Base-by-base conservation (phyloP, 2,113 vertebrate genomes). In the Poeciliopsis turrubarensis region DNA sequence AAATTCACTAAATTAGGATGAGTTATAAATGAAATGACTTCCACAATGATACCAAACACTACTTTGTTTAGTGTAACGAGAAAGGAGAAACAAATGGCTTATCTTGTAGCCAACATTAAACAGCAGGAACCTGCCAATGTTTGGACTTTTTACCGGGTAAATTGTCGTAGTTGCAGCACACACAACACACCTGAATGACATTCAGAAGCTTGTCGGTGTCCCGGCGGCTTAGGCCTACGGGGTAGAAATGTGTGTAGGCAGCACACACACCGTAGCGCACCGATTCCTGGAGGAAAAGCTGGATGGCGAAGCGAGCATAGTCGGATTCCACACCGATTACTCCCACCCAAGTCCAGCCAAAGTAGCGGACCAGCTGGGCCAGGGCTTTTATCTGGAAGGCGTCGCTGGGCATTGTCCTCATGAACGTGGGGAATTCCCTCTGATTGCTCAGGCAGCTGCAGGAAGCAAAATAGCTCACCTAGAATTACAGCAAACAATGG, bases 401-500 rank as follows among this genome's bases (percentile, higher is more conserved):
- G 25, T 95, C 94, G 74, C 93, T 94, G 1, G 94, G 92, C 90
- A 94, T 94, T 5, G 94, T 95, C 37, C 94, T 88, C 92, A 95
- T 94, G 76, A 94, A 95, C 27, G 89, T 81, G 10, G 93, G 91
- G 30, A 93, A 95, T 75, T 94, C 90, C 65, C 57, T 87, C 67
- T 93, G 88, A 70, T 93, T 85, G 63, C 93, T 93, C 76, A 95
- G 86, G 75, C 93, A 94, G 47, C 84, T 92, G 82, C 93, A 94
- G 15, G 94, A 93, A 25, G 94, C 92, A 74, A 94, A 93, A 77
- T 95, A 95, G 80, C 94, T 95, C 80, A 95, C 92, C 94, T 95
- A 54, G 37, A 67, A 74, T 73, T 26, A 74, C 9, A 81, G 44
- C 10, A 77, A 82, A 86, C 31, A 47, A 73, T 22, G 57, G 57